These are phyloP conservation scores for Rhopilema esculentum DNA, from an alignment of 30 jellyfish, hydroid and myxozoan species.

Conservation along the genomic window DNA sequence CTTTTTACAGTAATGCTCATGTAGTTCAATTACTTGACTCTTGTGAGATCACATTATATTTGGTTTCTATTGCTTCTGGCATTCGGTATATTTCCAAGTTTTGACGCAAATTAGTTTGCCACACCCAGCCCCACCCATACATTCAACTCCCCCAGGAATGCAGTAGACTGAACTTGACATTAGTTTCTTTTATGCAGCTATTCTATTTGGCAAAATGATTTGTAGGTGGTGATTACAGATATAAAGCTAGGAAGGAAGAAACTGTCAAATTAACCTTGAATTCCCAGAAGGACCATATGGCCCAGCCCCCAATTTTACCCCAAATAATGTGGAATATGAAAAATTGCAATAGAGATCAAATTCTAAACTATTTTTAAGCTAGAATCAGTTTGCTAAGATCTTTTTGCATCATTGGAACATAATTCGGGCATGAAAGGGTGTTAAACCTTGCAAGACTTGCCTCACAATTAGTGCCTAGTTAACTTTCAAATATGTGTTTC, in stretches of 20 bases:
- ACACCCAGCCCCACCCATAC: constrained; percentile 14
- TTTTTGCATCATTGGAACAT: constrained; percentile 8
- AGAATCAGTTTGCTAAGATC: constrained; percentile 8
- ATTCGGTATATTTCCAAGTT: neutral
- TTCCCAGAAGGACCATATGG: constrained; percentile 36
- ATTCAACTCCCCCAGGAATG: constrained; percentile 16
- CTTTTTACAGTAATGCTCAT: neutral
- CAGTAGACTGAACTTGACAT: constrained; percentile 13
- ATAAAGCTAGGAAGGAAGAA: constrained; percentile 19
- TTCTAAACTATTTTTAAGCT: neutral
- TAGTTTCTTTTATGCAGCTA: neutral
- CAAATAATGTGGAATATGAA: constrained; percentile 20
- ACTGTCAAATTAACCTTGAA: constrained; percentile 7
- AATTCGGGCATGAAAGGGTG: too few relatives aligned
- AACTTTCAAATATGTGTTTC: constrained; percentile 53
- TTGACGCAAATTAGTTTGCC: neutral
- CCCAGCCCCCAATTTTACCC: constrained; percentile 43
- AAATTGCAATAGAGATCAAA: neutral
- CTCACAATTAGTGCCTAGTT: constrained; percentile 80
- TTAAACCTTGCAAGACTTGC: constrained; percentile 60
- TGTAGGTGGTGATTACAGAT: constrained; percentile 16
- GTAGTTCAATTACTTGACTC: neutral
- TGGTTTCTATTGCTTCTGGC: neutral
- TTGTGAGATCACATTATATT: neutral
- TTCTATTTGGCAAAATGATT: constrained; percentile 11